Base-by-base conservation (phyloP, 2,888 invertebrate genomes). In the Fragum sueziense region DNA sequence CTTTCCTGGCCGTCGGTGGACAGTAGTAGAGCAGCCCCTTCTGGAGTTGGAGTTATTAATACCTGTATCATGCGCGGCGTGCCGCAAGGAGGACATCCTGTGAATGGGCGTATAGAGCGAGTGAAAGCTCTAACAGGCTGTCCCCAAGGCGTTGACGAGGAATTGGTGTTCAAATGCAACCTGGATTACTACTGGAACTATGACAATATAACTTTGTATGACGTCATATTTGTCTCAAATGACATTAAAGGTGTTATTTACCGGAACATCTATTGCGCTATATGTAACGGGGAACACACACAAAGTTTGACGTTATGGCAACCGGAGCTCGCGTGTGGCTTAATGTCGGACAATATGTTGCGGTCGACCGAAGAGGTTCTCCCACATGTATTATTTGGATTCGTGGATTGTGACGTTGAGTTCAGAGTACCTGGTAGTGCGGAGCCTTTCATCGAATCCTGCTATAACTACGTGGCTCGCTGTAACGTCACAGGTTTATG, bases 141-240 rank as follows among this genome's bases (percentile, higher is more conserved):
- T 33, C 61, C 61, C 14, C 3, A 11, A 2, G 61, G 31, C 7
- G n/a, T n/a, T 17, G 31, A 61, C n/a, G 33, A n/a, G 17, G 61
- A 61, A 31, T 29, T 57, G 29, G 25, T 29, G 27, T 25, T 34
- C 20, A 61, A 61, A 61, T 61, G 61, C n/a, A 33, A 33, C 7
- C 61, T 11, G 20, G n/a, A 61, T 33, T 61, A 61, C 29, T 31
- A 29, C 17, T 29, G 2, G 14, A 33, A 61, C 14, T 11, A n/a
- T 3, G 20, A 61, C n/a, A 61, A 17, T 17, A 1, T 61, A n/a
- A n/a, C 61, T 31, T 20, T 61, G 33, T n/a, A n/a, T 1, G 61
- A 61, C n/a, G 61, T 61, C n/a, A 33, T n/a, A n/a, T 29, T 61
- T 33, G 61, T 29, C 20, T 61, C 61, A 14, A 61, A 33, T 61